Conservation (phyloP, 2,797 vertebrate genomes). For the Xenentodon cancila region DNA sequence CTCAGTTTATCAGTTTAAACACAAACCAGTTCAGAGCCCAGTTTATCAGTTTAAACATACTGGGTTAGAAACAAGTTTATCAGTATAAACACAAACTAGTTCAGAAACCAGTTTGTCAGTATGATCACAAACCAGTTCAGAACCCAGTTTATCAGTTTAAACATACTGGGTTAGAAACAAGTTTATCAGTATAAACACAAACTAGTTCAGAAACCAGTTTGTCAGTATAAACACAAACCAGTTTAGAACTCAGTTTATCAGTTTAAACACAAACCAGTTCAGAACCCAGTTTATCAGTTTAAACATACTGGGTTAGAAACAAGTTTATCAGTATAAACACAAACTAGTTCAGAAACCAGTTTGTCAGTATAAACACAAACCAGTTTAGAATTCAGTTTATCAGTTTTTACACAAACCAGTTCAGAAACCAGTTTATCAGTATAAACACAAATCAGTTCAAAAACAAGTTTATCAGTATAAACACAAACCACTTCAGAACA, state of each 20-base stretch:
- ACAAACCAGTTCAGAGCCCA: too few species aligned
- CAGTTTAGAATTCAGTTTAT: too few species aligned
- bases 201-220: not conserved
- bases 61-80: not conserved
- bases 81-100: not conserved
- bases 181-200: not conserved
- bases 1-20: not conserved
- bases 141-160: not conserved
- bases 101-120: not conserved
- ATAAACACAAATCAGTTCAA: not conserved
- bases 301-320: constrained; percentile 1
- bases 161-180: not conserved
- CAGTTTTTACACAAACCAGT: not conserved
- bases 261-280: not conserved
- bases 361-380: too few species aligned
- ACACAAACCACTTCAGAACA: too few species aligned
- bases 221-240: too few species aligned
- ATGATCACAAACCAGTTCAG: too few species aligned
- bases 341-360: too few species aligned
- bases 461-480: not conserved
- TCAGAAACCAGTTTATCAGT: not conserved
- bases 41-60: not conserved
- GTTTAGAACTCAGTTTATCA: too few species aligned
- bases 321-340: too few species aligned
- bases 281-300: not conserved